These are phyloP conservation scores for Papilio dardanus DNA, from an alignment of 1,140 invertebrate genomes.

Conservation along the genomic window DNA sequence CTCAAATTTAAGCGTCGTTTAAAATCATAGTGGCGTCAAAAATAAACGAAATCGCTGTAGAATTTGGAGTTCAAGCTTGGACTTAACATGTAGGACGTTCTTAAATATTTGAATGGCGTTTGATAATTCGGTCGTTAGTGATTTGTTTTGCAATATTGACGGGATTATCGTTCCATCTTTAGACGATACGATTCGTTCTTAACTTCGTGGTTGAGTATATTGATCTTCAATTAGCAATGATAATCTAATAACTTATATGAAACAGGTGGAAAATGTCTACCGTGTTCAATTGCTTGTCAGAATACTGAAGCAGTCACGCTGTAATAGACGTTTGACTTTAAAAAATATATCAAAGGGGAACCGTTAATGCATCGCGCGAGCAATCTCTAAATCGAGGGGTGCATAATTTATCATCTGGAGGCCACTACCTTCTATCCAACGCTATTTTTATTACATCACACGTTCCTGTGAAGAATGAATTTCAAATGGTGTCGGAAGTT, in stretches of 20 bases:
- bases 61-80: too few species aligned
- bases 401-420: conserved; percentile 77
- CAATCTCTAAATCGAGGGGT: conserved; percentile 75
- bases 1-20: too few species aligned
- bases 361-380: conserved; percentile 68
- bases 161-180: too few species aligned
- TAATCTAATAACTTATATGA: background rate
- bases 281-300: conserved; percentile 25
- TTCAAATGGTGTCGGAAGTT: conserved; percentile 79
- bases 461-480: conserved; percentile 78
- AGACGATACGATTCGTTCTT: too few species aligned
- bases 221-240: background rate
- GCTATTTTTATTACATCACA: conserved; percentile 80
- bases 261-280: conserved; percentile 8
- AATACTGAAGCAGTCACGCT: background rate
- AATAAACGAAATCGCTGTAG: too few species aligned
- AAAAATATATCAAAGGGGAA: conserved; percentile 72
- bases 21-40: too few species aligned
- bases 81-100: too few species aligned
- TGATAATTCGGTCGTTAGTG: too few species aligned
- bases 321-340: conserved; percentile 64
- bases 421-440: conserved; percentile 66
- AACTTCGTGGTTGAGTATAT: background rate
- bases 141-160: too few species aligned
- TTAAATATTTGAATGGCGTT: too few species aligned